phyloP scores from a whole-genome alignment of 2,113 vertebrate genomes.

The Zosterops pallidus region DNA sequence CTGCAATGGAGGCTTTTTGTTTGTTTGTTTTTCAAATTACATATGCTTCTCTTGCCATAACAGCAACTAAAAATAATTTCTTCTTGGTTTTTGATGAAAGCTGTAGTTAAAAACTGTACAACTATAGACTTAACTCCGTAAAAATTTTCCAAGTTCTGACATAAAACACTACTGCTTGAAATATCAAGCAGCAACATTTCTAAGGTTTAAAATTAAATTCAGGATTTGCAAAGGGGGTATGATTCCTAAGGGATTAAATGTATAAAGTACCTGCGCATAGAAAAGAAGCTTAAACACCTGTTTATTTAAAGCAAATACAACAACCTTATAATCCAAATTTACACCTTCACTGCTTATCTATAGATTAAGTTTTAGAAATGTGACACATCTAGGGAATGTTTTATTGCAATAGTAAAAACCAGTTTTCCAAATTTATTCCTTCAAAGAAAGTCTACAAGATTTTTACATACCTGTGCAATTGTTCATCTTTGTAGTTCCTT shows the following conservation, averaged over 20 bases:
- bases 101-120: not conserved
- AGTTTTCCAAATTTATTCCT: not conserved
- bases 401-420: not conserved
- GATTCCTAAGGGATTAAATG: not conserved
- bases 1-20: accelerated
- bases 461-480: slow-evolving; percentile 91
- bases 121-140: not conserved
- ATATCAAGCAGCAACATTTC: not conserved
- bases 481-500: slow-evolving; percentile 97
- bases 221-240: not conserved
- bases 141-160: not conserved
- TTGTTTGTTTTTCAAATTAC: not conserved
- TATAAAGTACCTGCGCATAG: not conserved
- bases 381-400: not conserved
- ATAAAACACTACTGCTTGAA: not conserved
- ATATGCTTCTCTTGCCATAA: not conserved
- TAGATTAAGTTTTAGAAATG: not conserved
- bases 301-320: not conserved
- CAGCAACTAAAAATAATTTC: not conserved
- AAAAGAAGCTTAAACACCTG: not conserved
- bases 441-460: not conserved
- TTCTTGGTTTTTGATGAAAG: not conserved
- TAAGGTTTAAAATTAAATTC: not conserved
- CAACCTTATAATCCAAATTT: not conserved
- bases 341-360: not conserved